Conservation (phyloP, 2,797 vertebrate genomes). For the Scolopax rusticola region DNA sequence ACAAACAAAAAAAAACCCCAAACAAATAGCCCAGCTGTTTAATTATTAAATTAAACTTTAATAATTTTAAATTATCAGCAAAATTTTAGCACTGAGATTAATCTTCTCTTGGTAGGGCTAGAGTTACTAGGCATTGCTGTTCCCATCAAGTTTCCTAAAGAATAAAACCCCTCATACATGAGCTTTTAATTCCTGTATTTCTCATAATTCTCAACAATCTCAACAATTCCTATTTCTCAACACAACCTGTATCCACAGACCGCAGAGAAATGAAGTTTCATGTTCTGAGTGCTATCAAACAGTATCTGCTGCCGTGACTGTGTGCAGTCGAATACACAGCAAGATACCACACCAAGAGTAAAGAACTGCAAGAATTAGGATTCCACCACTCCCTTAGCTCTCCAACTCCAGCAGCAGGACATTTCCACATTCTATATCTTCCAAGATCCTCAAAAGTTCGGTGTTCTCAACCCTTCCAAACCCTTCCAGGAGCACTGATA, state of each 20-base stretch:
- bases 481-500: not conserved
- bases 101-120: not conserved
- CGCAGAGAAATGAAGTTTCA: not conserved
- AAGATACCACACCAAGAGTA: not conserved
- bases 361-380: not conserved
- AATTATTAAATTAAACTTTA: too few species aligned
- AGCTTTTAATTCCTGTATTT: not conserved
- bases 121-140: not conserved
- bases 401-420: not conserved
- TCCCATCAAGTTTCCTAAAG: not conserved
- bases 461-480: not conserved
- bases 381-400: not conserved
- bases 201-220: not conserved
- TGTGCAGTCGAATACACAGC: not conserved
- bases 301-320: not conserved
- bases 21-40: not conserved
- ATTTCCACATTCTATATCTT: not conserved
- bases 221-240: not conserved
- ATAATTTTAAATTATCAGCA: not conserved
- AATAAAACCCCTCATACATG: not conserved
- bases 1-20: not conserved
- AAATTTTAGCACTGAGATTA: not conserved
- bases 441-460: not conserved
- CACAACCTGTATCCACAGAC: not conserved
- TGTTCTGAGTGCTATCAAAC: not conserved